Conservation (phyloP, 1,140 invertebrate species). For the Sinonovacula constricta region DNA sequence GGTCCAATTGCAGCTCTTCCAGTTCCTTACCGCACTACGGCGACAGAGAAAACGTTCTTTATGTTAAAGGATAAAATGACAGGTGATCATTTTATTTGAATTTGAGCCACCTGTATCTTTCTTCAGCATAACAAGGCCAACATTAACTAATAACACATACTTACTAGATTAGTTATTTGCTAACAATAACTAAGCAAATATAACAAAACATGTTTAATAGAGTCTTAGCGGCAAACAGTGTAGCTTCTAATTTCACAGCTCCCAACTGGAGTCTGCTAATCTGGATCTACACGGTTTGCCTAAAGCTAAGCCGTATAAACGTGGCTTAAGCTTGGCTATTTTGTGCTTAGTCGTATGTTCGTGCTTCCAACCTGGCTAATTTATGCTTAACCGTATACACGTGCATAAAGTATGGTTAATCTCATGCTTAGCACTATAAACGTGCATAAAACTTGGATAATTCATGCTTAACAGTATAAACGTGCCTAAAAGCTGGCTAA, state of each 20-base stretch:
- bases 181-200: background rate
- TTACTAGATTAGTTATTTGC: background rate
- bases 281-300: too few relatives aligned
- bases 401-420: too few relatives aligned
- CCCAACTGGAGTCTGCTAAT: background rate
- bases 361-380: too few relatives aligned
- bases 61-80: slow-evolving; percentile 57
- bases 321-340: too few relatives aligned
- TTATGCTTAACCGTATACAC: too few relatives aligned
- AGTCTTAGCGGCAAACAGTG: background rate
- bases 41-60: slow-evolving; percentile 57
- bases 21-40: slow-evolving; percentile 62
- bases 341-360: too few relatives aligned
- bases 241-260: background rate
- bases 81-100: too few relatives aligned
- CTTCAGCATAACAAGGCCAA: background rate
- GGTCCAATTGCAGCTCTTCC: slow-evolving; percentile 68
- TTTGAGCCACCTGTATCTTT: background rate
- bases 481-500: too few relatives aligned
- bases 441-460: too few relatives aligned
- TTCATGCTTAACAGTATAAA: too few relatives aligned
- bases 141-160: background rate
- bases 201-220: background rate
- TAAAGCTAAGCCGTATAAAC: too few relatives aligned
- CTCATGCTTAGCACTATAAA: too few relatives aligned